Evolutionary conservation across 92 coral and sea anemone genomes (phyloP).

Genomic region (Palythoa heliodiscus): DNA sequence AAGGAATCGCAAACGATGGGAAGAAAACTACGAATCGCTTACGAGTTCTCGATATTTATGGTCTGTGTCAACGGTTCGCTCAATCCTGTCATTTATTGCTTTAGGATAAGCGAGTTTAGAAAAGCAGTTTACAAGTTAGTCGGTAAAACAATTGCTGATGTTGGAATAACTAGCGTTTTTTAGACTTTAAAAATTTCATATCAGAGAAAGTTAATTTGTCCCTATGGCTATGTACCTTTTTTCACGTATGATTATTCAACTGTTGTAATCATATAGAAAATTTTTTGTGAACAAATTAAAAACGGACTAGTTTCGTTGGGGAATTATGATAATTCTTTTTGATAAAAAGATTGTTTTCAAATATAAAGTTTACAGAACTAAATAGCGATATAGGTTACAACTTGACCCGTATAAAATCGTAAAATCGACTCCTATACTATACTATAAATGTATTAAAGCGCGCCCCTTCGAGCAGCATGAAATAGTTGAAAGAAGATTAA

Average conservation of each 20-base stretch:
- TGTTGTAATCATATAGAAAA: not conserved
- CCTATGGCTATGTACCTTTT: not conserved
- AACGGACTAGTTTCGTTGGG: too few species aligned
- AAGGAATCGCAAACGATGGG: slow-evolving; percentile 31
- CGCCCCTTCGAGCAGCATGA: too few species aligned
- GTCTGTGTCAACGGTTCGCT: slow-evolving; percentile 40
- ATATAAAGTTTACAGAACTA: too few species aligned
- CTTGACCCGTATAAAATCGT: too few species aligned
- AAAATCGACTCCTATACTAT: too few species aligned
- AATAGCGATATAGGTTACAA: too few species aligned
- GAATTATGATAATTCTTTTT: too few species aligned
- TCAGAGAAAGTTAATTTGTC: not conserved
- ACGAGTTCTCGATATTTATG: slow-evolving; percentile 39
- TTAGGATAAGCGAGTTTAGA: slow-evolving; percentile 42
- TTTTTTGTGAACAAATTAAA: too few species aligned
- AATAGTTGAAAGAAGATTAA: too few species aligned
- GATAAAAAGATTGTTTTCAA: too few species aligned
- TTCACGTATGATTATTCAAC: not conserved
- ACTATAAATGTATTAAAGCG: too few species aligned
- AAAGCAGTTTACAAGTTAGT: slow-evolving; percentile 25
- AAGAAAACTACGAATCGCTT: slow-evolving; percentile 15
- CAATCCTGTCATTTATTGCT: slow-evolving; percentile 36
- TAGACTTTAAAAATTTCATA: not conserved
- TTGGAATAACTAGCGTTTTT: slow-evolving; percentile 31
- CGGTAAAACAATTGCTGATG: not conserved